Base-by-base conservation (phyloP, 2,888 invertebrate species). In the Sphecodes monilicornis region DNA sequence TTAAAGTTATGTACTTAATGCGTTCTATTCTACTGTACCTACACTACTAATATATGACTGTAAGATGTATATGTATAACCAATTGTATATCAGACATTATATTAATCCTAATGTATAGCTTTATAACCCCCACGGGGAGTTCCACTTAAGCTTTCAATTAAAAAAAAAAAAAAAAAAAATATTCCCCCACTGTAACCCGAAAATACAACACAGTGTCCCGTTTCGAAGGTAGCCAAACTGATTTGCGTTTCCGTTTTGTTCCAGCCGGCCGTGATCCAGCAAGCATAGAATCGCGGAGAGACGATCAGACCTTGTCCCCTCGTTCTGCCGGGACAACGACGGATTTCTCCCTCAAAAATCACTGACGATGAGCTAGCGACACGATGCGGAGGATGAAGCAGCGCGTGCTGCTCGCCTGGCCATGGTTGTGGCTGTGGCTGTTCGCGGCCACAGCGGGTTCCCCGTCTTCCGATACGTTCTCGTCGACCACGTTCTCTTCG, bases 291-390 rank as follows among this genome's bases (percentile, higher is more conserved):
- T 54, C 85, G 78, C 69, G 82, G 69, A 43, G 29, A 66, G 66
- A 50, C 18, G 46, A n/a, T 29, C 43, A 54, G 32, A 39, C 39
- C 70, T 18, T 18, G 71, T 68, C 60, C 78, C 76, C 60, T 71
- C 66, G 77, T 70, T 66, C 54, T 39, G 66, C 72, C 66, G 72
- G 68, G 66, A 76, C 66, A 77, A 77, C 78, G 79, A 60, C 71
- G 79, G 71, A 72, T 81, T 78, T 60, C 75, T 32, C 70, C 72
- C 68, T 84, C 72, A 75, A 80, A 73, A 69, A 74, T 32, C 73
- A 72, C 75, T 85, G 86, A 94, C 90, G 89, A 94, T 94, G 94
- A 94, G 94, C 94, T 94, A 94, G 94, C 94, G 92, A 91, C 90
- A 93, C 86, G 90, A 92, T 94, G 94, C 87, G 91, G 91, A 93